Evolutionary conservation across 92 coral and sea anemone genomes (phyloP), one percentile per base, ranked within the genome.

Genomic region (Umimayanthus kanabou): DNA sequence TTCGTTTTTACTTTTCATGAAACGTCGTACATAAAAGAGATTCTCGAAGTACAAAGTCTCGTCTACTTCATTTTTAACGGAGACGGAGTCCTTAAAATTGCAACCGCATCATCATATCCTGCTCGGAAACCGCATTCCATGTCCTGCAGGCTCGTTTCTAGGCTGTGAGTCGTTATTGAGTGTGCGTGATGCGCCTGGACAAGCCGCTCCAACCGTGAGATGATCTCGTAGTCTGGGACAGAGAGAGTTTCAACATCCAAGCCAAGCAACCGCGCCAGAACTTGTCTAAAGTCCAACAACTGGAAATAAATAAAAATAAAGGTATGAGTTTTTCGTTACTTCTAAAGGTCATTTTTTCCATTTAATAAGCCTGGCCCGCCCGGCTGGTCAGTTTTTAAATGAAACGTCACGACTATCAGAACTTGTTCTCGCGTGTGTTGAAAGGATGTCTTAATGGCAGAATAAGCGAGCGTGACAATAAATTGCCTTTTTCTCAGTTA

Each of bases 161-260:
- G 93, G 89, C 97, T 95, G 90, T 97, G 98, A 22, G 99, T 92
- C 39, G 99, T 97, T 89, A 97, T 94, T 16, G 99, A 85, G 87
- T 97, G 99, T 33, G 99, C 97, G 83, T 97, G 99, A 75, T 97
- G 99, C 14, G 99, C 99, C 84, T 97, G 99, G n/a, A 97, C 99
- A 1, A 97, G 93, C 55, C 99, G 92, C 78, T 97, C 99, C 66
- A 97, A 88, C 86, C 99, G 99, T 20, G 98, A 94, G 92, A 97
- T 97, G 78, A 97, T 97, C 86, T 97, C 99, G 90, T 95, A 97
- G 93, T 97, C 99, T 91, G 99, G 99, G 80, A 97, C 98, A 64
- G 99, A 94, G 47, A 97, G 95, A 29, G 90, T 93, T 93, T 97
- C 93, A 66, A 97, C 92, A 69, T 95, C 98, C 70, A 97, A 92